Percentiles rank a stretch among this genome's conserved stretches.
Conservation (phyloP, 2,113 vertebrate species). For the Leptocoma aspasia region DNA sequence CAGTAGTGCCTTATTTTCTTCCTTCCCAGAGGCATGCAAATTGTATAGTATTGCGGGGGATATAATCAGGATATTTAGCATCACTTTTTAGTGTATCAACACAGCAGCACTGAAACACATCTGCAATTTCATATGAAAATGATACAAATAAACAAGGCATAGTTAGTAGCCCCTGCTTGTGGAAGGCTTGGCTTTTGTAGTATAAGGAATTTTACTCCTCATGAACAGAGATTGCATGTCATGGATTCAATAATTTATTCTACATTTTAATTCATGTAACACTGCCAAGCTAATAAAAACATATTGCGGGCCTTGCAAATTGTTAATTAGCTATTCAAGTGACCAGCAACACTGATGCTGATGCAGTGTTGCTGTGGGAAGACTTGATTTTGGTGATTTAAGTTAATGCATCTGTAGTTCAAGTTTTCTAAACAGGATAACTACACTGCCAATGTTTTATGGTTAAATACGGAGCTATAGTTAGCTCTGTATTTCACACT, state of each 20-base stretch:
- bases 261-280: background rate
- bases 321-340: background rate
- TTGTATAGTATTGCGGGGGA: background rate
- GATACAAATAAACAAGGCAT: background rate
- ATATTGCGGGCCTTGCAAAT: background rate
- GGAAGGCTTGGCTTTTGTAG: background rate
- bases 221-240: background rate
- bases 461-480: background rate
- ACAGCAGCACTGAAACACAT: background rate
- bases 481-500: background rate
- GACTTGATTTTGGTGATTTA: background rate
- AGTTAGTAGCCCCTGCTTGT: background rate
- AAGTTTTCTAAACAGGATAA: background rate
- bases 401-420: background rate
- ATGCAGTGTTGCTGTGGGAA: background rate
- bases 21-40: background rate
- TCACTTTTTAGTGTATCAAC: background rate
- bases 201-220: background rate
- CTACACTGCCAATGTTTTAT: background rate
- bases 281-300: background rate
- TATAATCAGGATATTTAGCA: background rate
- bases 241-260: background rate
- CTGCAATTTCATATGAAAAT: background rate
- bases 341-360: background rate
- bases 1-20: background rate